Evolutionary conservation across 2,888 invertebrate species (phyloP).

Genomic region (Diaperis boleti): DNA sequence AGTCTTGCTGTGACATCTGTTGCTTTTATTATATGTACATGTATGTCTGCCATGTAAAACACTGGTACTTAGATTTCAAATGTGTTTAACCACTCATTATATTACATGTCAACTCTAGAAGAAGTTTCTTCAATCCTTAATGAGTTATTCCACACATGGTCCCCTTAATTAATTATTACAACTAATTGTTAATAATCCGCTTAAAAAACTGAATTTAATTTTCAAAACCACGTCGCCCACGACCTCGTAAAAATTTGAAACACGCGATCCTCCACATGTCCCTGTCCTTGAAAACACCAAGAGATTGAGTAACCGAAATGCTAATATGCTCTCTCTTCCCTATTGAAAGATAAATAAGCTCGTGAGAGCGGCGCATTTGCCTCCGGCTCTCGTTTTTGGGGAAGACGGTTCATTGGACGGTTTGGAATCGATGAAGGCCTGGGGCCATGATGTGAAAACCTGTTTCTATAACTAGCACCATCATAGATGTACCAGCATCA

Average conservation of each 20-base stretch:
- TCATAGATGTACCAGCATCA: constrained; percentile 52
- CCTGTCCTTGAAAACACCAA: constrained; percentile 41
- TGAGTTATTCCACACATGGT: too few relatives aligned
- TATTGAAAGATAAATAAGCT: constrained; percentile 10
- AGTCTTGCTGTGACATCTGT: too few relatives aligned
- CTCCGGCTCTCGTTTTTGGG: constrained; percentile 50
- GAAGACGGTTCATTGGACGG: constrained; percentile 54
- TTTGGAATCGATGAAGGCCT: constrained; percentile 54
- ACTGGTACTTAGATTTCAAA: too few relatives aligned
- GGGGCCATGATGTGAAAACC: constrained; percentile 59
- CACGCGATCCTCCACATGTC: constrained; percentile 6
- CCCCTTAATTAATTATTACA: too few relatives aligned
- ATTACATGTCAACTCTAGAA: too few relatives aligned
- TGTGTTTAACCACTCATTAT: too few relatives aligned
- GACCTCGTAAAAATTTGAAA: neutral
- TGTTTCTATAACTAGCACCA: constrained; percentile 59
- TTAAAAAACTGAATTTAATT: too few relatives aligned
- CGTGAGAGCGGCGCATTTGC: constrained; percentile 37
- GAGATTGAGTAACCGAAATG: constrained; percentile 45
- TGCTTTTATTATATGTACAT: too few relatives aligned
- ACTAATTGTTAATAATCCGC: too few relatives aligned
- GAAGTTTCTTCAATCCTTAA: too few relatives aligned
- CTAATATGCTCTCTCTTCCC: constrained; percentile 36
- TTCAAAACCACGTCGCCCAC: neutral
- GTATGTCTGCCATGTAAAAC: too few relatives aligned